These are phyloP conservation scores for Gari tellinella DNA, from an alignment of 2,888 invertebrate species.

Conservation along the genomic window DNA sequence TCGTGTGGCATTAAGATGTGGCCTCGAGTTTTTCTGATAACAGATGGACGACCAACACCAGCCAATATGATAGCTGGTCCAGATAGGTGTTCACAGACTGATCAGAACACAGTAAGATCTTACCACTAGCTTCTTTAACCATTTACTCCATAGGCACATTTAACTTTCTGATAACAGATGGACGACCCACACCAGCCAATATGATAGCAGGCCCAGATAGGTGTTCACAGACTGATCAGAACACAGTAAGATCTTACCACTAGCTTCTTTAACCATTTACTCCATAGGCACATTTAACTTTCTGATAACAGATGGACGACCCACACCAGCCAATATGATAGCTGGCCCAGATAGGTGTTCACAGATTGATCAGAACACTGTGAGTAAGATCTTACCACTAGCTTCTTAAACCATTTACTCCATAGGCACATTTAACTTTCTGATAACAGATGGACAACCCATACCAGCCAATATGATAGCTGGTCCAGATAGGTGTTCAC, in stretches of 20 bases:
- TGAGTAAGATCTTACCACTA: too few relatives aligned
- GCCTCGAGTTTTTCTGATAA: constrained; percentile 39
- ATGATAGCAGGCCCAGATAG: constrained; percentile 36
- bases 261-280: too few relatives aligned
- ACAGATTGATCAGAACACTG: neutral
- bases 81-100: constrained; percentile 19
- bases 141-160: too few relatives aligned
- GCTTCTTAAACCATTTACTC: too few relatives aligned
- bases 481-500: constrained; percentile 33
- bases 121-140: too few relatives aligned
- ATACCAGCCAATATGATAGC: constrained; percentile 28
- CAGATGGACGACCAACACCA: constrained; percentile 41
- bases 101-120: constrained; percentile 13
- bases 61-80: constrained; percentile 32
- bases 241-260: constrained; percentile 21
- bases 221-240: constrained; percentile 3
- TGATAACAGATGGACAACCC: constrained; percentile 43
- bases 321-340: constrained; percentile 27
- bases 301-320: constrained; percentile 43
- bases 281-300: too few relatives aligned
- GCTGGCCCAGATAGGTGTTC: constrained; percentile 35
- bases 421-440: too few relatives aligned
- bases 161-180: constrained; percentile 48
- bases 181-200: constrained; percentile 30
- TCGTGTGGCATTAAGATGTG: constrained; percentile 35